Conservation (phyloP, 2,888 invertebrate species). For the Orthosia cruda region DNA sequence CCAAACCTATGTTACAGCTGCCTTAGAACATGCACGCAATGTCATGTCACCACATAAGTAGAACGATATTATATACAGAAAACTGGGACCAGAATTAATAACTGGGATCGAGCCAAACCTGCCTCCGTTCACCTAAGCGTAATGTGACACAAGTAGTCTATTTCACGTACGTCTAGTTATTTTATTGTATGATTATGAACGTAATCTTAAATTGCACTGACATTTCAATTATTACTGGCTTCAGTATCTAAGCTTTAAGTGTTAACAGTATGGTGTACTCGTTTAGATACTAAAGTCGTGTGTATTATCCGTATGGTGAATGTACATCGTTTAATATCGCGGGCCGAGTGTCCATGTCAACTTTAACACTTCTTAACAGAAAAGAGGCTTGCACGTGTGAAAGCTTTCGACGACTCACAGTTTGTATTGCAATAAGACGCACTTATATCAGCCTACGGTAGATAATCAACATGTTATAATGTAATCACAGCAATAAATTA, state of each 20-base stretch:
- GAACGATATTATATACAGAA: constrained; percentile 57
- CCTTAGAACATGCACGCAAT: constrained; percentile 84
- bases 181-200: constrained; percentile 61
- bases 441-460: constrained; percentile 66
- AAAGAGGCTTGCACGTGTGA: constrained; percentile 54
- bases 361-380: constrained; percentile 50
- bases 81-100: constrained; percentile 50
- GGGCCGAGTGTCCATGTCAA: constrained; percentile 54
- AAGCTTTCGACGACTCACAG: constrained; percentile 58
- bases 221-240: constrained; percentile 59
- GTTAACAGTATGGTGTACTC: constrained; percentile 45
- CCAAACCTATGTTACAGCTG: constrained; percentile 85
- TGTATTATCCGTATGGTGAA: constrained; percentile 48
- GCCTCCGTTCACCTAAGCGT: constrained; percentile 65
- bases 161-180: constrained; percentile 62
- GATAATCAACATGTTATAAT: constrained; percentile 86
- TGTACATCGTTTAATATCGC: constrained; percentile 48
- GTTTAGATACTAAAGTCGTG: constrained; percentile 62
- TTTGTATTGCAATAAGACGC: constrained; percentile 65
- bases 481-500: constrained; percentile 91
- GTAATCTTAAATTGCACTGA: constrained; percentile 69
- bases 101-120: constrained; percentile 70
- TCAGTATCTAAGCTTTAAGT: constrained; percentile 56
- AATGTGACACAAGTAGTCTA: constrained; percentile 62
- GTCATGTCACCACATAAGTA: constrained; percentile 64